phyloP scores from a whole-genome alignment of 2,888 invertebrate species.

The Unio pictorum region DNA sequence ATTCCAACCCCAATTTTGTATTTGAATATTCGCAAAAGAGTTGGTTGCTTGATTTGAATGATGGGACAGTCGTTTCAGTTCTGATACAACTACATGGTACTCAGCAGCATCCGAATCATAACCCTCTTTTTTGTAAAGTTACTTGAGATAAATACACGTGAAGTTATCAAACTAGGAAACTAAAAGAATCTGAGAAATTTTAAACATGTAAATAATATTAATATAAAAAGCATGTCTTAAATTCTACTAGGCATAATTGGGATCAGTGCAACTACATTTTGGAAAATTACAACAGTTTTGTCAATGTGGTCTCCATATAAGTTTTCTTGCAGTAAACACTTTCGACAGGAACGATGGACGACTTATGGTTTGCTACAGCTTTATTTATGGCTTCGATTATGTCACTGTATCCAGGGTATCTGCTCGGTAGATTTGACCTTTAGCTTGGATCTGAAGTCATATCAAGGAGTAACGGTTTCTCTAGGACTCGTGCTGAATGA shows the following conservation, averaged over 20 bases:
- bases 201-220: no score
- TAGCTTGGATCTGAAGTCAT: constrained; percentile 72
- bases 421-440: constrained; percentile 58
- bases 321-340: constrained; percentile 48
- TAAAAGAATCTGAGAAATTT: no score
- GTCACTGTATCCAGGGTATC: constrained; percentile 26
- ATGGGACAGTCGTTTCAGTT: no score
- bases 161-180: no score
- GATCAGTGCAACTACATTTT: constrained; percentile 51
- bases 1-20: no score
- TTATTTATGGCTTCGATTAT: constrained; percentile 33
- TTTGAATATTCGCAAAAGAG: no score
- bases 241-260: constrained; percentile 15
- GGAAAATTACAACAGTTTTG: constrained; percentile 71
- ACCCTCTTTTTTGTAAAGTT: no score
- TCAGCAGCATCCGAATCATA: no score
- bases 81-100: no score
- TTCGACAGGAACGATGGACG: constrained; percentile 45
- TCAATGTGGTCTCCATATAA: constrained; percentile 65
- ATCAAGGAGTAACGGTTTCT: constrained; percentile 72
- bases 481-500: constrained; percentile 59
- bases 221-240: no score
- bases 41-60: no score
- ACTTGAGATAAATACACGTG: no score
- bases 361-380: constrained; percentile 50